These are phyloP conservation scores for Calameuta idolon DNA, from an alignment of 2,888 invertebrate genomes.

Conservation along the genomic window DNA sequence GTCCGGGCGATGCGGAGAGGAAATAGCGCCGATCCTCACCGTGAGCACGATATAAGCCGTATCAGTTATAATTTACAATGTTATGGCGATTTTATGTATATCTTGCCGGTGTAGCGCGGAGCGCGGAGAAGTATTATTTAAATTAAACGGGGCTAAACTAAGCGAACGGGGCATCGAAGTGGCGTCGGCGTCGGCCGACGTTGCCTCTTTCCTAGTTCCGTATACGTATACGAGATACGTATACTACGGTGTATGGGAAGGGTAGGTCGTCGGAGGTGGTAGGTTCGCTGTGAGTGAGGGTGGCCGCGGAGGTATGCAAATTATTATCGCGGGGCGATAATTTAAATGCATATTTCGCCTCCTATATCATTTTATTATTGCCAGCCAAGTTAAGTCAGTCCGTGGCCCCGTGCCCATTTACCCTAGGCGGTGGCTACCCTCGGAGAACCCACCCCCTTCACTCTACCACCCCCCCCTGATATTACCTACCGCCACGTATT, in stretches of 20 bases:
- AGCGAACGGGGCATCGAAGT: slow-evolving; percentile 58
- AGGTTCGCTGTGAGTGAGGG: slow-evolving; percentile 5
- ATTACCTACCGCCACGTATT: slow-evolving; percentile 35
- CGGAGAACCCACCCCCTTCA: neutral
- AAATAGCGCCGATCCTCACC: slow-evolving; percentile 15
- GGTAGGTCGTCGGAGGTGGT: slow-evolving; percentile 29
- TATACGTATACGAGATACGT: neutral
- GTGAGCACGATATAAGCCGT: slow-evolving; percentile 61
- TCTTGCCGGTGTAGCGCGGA: slow-evolving; percentile 53
- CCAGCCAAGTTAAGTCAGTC: slow-evolving; percentile 62
- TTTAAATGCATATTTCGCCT: slow-evolving; percentile 68
- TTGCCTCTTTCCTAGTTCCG: neutral
- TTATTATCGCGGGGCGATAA: slow-evolving; percentile 68
- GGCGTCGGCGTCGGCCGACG: slow-evolving; percentile 26
- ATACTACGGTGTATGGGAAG: neutral
- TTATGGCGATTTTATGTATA: slow-evolving; percentile 68
- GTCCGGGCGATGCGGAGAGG: slow-evolving; percentile 27
- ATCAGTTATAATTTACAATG: slow-evolving; percentile 68
- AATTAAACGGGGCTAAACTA: slow-evolving; percentile 68
- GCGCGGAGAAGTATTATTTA: slow-evolving; percentile 66
- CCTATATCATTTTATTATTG: slow-evolving; percentile 68
- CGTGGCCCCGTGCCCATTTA: slow-evolving; percentile 52
- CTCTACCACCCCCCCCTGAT: neutral
- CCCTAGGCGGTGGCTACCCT: slow-evolving; percentile 30
- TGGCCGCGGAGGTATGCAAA: slow-evolving; percentile 64